phyloP scores from a whole-genome alignment of 2,113 vertebrate species.

The Microtus ochrogaster region DNA sequence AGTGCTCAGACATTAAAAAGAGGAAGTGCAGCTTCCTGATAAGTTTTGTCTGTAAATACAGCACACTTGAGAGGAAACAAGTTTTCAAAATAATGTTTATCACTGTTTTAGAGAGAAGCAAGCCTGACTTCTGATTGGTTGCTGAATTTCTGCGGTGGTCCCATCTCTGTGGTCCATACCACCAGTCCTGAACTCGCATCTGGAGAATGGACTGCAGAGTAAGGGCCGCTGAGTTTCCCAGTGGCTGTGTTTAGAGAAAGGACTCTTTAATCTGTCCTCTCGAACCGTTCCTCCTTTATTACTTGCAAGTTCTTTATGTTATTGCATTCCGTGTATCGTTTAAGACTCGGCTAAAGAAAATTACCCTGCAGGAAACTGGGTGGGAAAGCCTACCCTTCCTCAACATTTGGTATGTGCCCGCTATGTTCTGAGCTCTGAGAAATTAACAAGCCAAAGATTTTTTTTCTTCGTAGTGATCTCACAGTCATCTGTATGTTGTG shows the following conservation, averaged over 20 bases:
- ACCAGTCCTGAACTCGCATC: not conserved
- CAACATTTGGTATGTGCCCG: not conserved
- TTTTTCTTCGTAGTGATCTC: slow-evolving; percentile 5
- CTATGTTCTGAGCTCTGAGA: not conserved
- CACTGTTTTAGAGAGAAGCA: not conserved
- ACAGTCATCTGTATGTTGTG: not conserved
- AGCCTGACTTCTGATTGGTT: not conserved
- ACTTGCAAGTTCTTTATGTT: not conserved
- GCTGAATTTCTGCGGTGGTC: not conserved
- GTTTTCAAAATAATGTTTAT: not conserved
- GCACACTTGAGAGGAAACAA: slow-evolving; percentile 20
- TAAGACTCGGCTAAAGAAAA: slow-evolving; percentile 58
- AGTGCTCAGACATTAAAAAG: not conserved
- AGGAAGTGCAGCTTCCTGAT: not conserved
- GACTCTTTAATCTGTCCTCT: not conserved
- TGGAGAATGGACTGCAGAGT: not conserved
- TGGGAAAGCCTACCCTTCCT: not conserved
- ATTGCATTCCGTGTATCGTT: not conserved
- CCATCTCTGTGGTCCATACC: not conserved
- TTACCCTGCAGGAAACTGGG: not conserved
- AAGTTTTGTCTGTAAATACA: not conserved
- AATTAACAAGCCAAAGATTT: not conserved
- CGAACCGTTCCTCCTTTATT: not conserved
- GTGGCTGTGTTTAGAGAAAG: not conserved
- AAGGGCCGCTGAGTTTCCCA: not conserved